Evolutionary conservation across 2,888 invertebrate genomes (phyloP).

Genomic region (Drosophila yooni): DNA sequence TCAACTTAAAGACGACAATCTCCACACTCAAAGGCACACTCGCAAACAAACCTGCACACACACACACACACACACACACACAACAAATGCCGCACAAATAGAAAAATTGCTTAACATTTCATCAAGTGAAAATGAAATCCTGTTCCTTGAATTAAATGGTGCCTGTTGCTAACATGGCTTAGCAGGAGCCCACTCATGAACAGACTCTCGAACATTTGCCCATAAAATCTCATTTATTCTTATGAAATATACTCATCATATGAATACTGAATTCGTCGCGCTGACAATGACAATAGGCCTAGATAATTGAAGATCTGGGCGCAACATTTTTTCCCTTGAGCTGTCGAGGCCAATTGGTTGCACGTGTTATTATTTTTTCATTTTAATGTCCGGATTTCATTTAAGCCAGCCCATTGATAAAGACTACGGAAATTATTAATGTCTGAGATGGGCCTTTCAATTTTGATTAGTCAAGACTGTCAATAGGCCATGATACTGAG

Average conservation of each 20-base stretch:
- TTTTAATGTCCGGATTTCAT: slow-evolving; percentile 3
- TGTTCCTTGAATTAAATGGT: slow-evolving; percentile 35
- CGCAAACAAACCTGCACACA: slow-evolving; percentile 1
- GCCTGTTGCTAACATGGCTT: slow-evolving; percentile 51
- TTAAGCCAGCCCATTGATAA: slow-evolving; percentile 13
- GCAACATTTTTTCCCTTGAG: slow-evolving; percentile 18
- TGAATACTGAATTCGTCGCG: slow-evolving; percentile 19
- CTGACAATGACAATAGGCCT: slow-evolving; percentile 36
- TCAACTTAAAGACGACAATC: slow-evolving; percentile 28
- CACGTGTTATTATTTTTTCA: slow-evolving; percentile 5
- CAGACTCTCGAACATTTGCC: slow-evolving; percentile 13
- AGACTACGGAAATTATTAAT: not conserved
- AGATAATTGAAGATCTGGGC: slow-evolving; percentile 51
- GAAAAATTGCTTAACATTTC: slow-evolving; percentile 51
- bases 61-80: slow-evolving; percentile 4
- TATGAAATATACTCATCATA: slow-evolving; percentile 47
- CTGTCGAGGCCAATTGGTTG: slow-evolving; percentile 26
- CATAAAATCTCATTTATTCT: slow-evolving; percentile 39
- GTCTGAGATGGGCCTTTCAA: not conserved
- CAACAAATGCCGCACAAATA: slow-evolving; percentile 12
- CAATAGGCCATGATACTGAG: not conserved
- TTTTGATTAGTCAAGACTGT: slow-evolving; percentile 7
- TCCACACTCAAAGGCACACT: not conserved
- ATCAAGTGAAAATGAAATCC: slow-evolving; percentile 62
- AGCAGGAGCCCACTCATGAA: slow-evolving; percentile 28